A percentile compares a stretch with the other conserved stretches of the same genome.
Evolutionary conservation across 2,113 vertebrate genomes (phyloP).

Genomic region (Drymodes brunneopygia): DNA sequence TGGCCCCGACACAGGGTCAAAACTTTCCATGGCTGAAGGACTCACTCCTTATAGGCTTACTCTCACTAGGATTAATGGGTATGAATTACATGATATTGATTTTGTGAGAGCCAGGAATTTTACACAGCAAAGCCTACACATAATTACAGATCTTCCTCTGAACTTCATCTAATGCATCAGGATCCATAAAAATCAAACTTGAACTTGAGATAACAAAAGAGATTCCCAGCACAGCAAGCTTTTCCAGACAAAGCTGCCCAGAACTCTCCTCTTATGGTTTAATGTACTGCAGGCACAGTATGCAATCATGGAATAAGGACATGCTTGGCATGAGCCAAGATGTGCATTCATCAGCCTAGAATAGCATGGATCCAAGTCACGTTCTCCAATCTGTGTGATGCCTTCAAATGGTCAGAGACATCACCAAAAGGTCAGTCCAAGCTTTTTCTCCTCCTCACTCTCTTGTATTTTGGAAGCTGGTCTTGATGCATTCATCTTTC

Average conservation of each 20-base stretch:
- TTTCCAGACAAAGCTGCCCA: neutral
- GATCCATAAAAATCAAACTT: neutral
- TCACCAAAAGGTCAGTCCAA: neutral
- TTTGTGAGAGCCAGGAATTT: neutral
- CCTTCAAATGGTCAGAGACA: neutral
- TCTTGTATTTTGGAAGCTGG: neutral
- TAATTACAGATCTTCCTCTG: neutral
- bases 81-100: neutral
- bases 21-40: neutral
- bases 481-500: neutral
- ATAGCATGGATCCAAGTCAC: neutral
- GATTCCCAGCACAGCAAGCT: neutral
- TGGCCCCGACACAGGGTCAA: neutral
- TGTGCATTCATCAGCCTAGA: accelerated
- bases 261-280: neutral
- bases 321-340: neutral
- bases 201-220: neutral
- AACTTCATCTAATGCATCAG: neutral
- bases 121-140: neutral
- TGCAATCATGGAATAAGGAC: neutral
- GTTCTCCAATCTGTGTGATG: neutral
- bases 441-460: neutral
- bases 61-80: neutral
- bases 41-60: neutral
- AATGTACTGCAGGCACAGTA: neutral